Evolutionary conservation across 2,797 vertebrate species (phyloP).

Genomic region (Mastacembelus armatus): DNA sequence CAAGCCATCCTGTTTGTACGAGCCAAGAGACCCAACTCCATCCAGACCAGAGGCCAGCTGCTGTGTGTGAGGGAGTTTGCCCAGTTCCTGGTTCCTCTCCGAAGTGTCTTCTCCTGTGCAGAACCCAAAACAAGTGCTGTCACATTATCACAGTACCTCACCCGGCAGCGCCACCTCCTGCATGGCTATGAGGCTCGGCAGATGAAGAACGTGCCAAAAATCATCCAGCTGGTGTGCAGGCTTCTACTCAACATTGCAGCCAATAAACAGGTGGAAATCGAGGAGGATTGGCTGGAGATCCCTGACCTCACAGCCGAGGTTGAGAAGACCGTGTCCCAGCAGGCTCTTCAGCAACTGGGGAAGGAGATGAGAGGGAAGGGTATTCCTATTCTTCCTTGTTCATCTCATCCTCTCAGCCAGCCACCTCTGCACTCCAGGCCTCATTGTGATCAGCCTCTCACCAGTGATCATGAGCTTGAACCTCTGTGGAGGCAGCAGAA

Average conservation of each 20-base stretch:
- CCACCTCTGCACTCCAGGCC: slow-evolving; percentile 29
- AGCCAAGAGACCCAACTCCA: slow-evolving; percentile 94
- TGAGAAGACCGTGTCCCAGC: slow-evolving; percentile 92
- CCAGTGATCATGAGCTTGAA: slow-evolving; percentile 83
- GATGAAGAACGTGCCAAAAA: slow-evolving; percentile 95
- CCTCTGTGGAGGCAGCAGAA: slow-evolving; percentile 86
- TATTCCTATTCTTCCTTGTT: slow-evolving; percentile 76
- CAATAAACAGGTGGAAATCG: slow-evolving; percentile 85
- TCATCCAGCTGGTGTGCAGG: slow-evolving; percentile 91
- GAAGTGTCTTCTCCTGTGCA: slow-evolving; percentile 90
- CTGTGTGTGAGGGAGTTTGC: slow-evolving; percentile 94
- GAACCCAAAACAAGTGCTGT: slow-evolving; percentile 89
- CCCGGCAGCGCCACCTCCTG: slow-evolving; percentile 94
- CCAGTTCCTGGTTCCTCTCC: slow-evolving; percentile 92
- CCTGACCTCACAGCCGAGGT: slow-evolving; percentile 92
- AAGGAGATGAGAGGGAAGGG: slow-evolving; percentile 88
- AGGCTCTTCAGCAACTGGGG: slow-evolving; percentile 86
- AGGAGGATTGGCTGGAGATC: slow-evolving; percentile 83
- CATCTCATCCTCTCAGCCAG: slow-evolving; percentile 47
- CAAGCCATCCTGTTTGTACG: slow-evolving; percentile 96
- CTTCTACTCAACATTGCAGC: slow-evolving; percentile 90
- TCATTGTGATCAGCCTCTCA: slow-evolving; percentile 73
- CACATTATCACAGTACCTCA: slow-evolving; percentile 93
- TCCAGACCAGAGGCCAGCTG: slow-evolving; percentile 95
- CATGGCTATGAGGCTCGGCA: slow-evolving; percentile 95